phyloP scores from a whole-genome alignment of 1,140 invertebrate species.

The Uloborus diversus region DNA sequence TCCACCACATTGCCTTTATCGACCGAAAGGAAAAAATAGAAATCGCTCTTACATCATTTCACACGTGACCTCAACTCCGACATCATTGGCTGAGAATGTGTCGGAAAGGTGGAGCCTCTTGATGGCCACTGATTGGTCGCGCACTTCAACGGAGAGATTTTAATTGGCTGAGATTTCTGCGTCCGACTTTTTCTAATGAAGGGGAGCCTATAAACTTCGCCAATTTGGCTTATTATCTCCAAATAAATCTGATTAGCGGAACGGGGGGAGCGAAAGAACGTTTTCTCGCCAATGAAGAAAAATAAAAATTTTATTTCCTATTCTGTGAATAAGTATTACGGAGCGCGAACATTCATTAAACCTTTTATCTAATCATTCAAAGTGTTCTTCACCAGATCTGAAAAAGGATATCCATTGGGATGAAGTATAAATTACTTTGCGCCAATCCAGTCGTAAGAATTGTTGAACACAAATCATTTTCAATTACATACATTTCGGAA shows the following conservation, averaged over 20 bases:
- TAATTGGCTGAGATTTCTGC: constrained; percentile 49
- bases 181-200: constrained; percentile 29
- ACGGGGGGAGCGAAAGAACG: not conserved
- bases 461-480: constrained; percentile 1
- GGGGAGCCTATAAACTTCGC: constrained; percentile 40
- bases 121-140: constrained; percentile 22
- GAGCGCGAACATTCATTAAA: not conserved
- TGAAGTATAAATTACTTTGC: not conserved
- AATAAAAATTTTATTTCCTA: constrained; percentile 8
- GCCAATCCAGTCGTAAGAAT: not conserved
- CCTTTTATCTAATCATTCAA: not conserved
- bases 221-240: constrained; percentile 49
- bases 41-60: constrained; percentile 36
- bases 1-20: too few species aligned
- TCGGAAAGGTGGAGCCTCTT: not conserved
- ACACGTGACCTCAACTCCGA: constrained; percentile 15
- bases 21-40: too few species aligned
- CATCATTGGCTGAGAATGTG: constrained; percentile 12
- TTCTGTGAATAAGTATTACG: not conserved
- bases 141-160: constrained; percentile 29
- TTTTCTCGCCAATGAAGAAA: constrained; percentile 27
- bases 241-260: constrained; percentile 29
- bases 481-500: too few species aligned
- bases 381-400: not conserved
- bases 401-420: not conserved